Evolutionary conservation across 2,797 vertebrate genomes (phyloP).

Genomic region (Eupleurogrammus muticus): DNA sequence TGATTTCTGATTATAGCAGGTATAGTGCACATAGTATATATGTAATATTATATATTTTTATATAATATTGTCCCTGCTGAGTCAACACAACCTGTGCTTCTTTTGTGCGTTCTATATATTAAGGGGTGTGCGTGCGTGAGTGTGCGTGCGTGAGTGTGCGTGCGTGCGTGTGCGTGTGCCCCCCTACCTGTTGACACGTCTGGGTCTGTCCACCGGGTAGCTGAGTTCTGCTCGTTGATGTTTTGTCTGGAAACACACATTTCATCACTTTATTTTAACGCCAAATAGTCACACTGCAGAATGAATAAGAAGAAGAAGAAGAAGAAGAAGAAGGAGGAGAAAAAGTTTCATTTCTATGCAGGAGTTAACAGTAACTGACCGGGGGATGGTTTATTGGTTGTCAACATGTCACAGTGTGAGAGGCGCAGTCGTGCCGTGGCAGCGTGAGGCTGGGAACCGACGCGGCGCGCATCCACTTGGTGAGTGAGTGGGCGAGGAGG

Average conservation of each 20-base stretch:
- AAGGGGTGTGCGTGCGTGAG: constrained; percentile 2
- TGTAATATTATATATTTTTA: no score
- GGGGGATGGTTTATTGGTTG: neutral
- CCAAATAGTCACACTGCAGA: neutral
- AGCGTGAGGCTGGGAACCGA: constrained; percentile 2
- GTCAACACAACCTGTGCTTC: no score
- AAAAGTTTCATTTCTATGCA: neutral
- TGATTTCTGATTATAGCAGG: no score
- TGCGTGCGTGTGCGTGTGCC: constrained; percentile 15
- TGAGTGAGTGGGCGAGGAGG: constrained; percentile 56
- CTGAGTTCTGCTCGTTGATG: constrained; percentile 97
- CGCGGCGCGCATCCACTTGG: constrained; percentile 52
- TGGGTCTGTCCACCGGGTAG: constrained; percentile 98
- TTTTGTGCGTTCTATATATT: no score
- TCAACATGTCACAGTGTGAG: constrained; percentile 16
- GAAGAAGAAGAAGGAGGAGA: neutral
- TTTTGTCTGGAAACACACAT: constrained; percentile 89
- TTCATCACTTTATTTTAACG: constrained; percentile 10
- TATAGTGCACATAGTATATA: no score
- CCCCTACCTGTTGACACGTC: constrained; percentile 97
- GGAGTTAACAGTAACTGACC: neutral
- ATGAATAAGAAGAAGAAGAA: neutral
- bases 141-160: constrained; percentile 2
- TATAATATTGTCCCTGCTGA: no score
- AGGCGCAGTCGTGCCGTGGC: constrained; percentile 10